phyloP scores from a whole-genome alignment of 2,797 vertebrate species.

The Squalus acanthias region DNA sequence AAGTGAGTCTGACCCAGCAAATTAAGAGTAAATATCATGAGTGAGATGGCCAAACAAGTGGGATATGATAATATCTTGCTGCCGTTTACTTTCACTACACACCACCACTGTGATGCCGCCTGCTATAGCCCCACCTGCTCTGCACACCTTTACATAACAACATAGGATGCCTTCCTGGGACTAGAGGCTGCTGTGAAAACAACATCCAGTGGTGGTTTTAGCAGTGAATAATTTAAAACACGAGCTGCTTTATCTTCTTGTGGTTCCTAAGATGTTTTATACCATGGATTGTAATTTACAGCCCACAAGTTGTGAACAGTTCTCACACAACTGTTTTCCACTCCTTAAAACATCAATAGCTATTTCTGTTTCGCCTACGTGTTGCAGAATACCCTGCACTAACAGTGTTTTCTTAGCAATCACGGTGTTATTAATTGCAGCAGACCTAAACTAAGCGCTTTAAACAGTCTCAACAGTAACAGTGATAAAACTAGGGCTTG shows the following conservation, averaged over 20 bases:
- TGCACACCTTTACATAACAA: neutral
- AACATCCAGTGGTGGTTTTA: neutral
- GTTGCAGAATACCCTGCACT: neutral
- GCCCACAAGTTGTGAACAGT: neutral
- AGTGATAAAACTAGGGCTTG: neutral
- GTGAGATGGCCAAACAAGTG: neutral
- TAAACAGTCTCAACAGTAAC: neutral
- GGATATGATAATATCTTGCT: neutral
- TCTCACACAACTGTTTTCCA: neutral
- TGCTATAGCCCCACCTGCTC: neutral
- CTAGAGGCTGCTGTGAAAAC: conserved; percentile 14
- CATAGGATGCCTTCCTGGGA: neutral
- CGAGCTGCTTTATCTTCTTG: neutral
- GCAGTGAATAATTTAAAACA: neutral
- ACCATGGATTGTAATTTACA: neutral
- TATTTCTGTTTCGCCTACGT: neutral
- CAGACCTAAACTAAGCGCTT: neutral
- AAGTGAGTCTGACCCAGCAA: neutral
- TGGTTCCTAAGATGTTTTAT: neutral
- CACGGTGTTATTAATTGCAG: neutral
- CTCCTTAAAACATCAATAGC: neutral
- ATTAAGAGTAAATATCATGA: neutral
- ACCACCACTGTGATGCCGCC: neutral
- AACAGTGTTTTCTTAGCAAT: neutral
- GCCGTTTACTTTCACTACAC: neutral